These are phyloP conservation scores for Fistularia commersonii DNA, from an alignment of 2,797 vertebrate species.

Conservation along the genomic window DNA sequence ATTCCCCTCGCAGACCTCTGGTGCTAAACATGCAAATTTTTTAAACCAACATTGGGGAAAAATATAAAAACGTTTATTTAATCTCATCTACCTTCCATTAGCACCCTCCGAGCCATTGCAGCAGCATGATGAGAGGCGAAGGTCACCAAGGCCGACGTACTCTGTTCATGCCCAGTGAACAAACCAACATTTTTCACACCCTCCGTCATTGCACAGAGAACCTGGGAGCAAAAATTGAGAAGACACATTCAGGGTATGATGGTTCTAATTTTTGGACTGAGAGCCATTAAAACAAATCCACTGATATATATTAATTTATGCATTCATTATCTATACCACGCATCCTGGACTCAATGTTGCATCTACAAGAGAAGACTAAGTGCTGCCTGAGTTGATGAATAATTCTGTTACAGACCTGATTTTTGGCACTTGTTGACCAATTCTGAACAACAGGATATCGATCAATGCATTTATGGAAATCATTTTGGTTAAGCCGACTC, in stretches of 20 bases:
- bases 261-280: not conserved
- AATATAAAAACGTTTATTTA: not conserved
- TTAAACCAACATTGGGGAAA: not conserved
- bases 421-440: too few species aligned
- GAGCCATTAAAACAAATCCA: too few species aligned
- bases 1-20: too few species aligned
- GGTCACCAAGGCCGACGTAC: conserved; percentile 70
- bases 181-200: conserved; percentile 75
- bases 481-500: too few species aligned
- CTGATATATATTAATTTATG: too few species aligned
- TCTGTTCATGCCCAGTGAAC: conserved; percentile 27
- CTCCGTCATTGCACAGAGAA: conserved; percentile 55
- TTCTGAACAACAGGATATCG: too few species aligned
- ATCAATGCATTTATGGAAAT: too few species aligned
- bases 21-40: not conserved
- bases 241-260: not conserved
- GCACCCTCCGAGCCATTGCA: conserved; percentile 86
- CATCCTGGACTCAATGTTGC: too few species aligned
- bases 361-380: too few species aligned
- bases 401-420: too few species aligned
- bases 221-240: not conserved
- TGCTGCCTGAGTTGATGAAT: too few species aligned
- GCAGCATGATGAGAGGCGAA: conserved; percentile 82
- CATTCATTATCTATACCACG: too few species aligned
- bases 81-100: conserved; percentile 79